Evolutionary conservation across 2,797 vertebrate species (phyloP).

Genomic region (Protosalanx chinensis): DNA sequence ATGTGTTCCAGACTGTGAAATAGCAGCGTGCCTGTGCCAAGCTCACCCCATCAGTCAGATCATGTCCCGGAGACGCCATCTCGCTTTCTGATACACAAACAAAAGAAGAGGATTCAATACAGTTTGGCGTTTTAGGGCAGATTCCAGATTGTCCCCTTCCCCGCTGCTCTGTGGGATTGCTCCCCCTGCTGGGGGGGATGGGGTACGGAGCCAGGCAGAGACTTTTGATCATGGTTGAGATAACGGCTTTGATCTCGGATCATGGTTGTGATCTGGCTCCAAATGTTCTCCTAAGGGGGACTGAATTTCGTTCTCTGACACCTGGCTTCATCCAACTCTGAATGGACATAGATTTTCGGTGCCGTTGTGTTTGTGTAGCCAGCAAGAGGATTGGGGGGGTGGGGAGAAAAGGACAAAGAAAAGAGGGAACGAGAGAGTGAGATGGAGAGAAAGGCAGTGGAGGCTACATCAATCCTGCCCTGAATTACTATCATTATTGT

Average conservation of each 20-base stretch:
- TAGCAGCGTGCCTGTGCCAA: slow-evolving; percentile 30
- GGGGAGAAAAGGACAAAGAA: background rate
- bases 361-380: background rate
- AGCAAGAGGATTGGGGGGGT: background rate
- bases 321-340: background rate
- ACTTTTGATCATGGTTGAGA: too few species aligned
- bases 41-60: slow-evolving; percentile 65
- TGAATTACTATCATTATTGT: slow-evolving; percentile 78
- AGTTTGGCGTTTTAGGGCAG: slow-evolving; percentile 23
- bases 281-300: background rate
- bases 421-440: slow-evolving; percentile 12
- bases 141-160: slow-evolving; percentile 16
- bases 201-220: background rate
- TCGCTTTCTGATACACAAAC: slow-evolving; percentile 71
- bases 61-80: slow-evolving; percentile 70
- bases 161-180: slow-evolving; percentile 9
- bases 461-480: slow-evolving; percentile 58
- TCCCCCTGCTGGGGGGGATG: slow-evolving; percentile 20
- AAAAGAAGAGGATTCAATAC: slow-evolving; percentile 44
- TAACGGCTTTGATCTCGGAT: too few species aligned
- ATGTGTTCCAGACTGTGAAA: slow-evolving; percentile 75
- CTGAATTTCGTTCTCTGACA: background rate
- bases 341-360: background rate
- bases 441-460: slow-evolving; percentile 45
- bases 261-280: background rate